Base-by-base conservation (phyloP, 2,888 invertebrate genomes). In the Phania funesta region DNA sequence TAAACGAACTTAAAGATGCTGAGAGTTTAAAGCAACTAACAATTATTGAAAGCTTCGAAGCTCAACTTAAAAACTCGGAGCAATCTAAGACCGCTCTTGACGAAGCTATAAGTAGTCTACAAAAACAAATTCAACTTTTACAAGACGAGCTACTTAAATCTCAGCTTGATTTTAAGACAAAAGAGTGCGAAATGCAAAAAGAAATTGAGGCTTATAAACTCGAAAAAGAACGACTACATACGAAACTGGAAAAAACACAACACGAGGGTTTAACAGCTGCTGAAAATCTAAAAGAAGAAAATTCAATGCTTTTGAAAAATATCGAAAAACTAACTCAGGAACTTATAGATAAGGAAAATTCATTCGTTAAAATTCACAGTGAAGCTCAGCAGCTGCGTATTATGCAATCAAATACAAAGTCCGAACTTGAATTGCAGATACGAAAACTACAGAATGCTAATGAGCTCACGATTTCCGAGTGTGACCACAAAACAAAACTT, bases 401-500 rank as follows among this genome's bases (percentile, higher is more conserved):
- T 22, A 75, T 86, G 16, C 85, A 88, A 13, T 84, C 84, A 41
- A 86, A 85, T 38, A 84, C 82, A 26, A 86, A 68, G 1, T 83
- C 83, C 8, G 73, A 85, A 48, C 76, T 85, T 18, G 84, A 84
- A 24, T 60, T 73, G 26, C 78, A 84, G 48, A n/a, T 89, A 5
- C 84, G 85, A 44, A 86, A 87, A 54, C 80, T 89, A 50, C 80
- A 87, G 9, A 86, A 86, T 32, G 82, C 86, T 0, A 52, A 88
- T 29, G 87, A 88, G 3, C 85, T 88, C 8, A 84, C 87, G 0
- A 85, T 82, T 16, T 32, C 83, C 0, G 88, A 89, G 3, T 73
- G 86, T 3, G 84, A 85, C 35, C 87, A 88, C 71, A 86, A 86
- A 38, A 84, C 85, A n/a, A 86, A 88, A 79, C 52, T 88, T 48